Conservation (phyloP, 2,888 invertebrate species). For the Drosophila anomalata region DNA sequence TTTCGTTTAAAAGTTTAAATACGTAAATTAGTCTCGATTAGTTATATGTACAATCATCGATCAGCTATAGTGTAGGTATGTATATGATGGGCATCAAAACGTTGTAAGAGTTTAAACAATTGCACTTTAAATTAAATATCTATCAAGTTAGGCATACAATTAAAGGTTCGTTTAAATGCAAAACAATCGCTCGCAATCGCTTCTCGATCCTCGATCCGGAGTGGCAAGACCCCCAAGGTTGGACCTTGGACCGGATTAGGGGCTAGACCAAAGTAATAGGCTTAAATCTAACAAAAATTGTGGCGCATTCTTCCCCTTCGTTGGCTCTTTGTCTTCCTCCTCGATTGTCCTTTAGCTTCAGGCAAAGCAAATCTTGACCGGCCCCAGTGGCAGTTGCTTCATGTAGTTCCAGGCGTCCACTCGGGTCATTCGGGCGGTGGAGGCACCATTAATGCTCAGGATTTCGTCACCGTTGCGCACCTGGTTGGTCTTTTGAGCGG, state of each 20-base stretch:
- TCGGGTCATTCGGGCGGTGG: conserved; percentile 93
- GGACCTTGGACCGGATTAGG: conserved; percentile 34
- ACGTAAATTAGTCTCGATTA: conserved; percentile 70
- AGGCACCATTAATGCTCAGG: conserved; percentile 91
- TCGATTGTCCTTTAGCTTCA: conserved; percentile 49
- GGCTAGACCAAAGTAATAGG: conserved; percentile 34
- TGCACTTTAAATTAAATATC: conserved; percentile 56
- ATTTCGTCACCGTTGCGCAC: conserved; percentile 95
- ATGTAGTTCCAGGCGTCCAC: conserved; percentile 97
- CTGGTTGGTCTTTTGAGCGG: conserved; percentile 93
- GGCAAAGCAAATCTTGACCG: conserved; percentile 85
- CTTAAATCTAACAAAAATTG: conserved; percentile 66
- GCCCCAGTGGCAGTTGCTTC: conserved; percentile 94
- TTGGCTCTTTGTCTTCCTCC: conserved; percentile 18
- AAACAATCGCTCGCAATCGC: conserved; percentile 56
- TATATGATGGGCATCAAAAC: conserved; percentile 27
- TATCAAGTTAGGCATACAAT: conserved; percentile 50
- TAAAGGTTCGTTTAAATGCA: conserved; percentile 65
- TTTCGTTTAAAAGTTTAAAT: conserved; percentile 57
- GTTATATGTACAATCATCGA: conserved; percentile 58
- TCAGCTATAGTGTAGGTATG: conserved; percentile 9
- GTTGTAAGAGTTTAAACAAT: conserved; percentile 48
- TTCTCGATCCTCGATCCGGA: conserved; percentile 22
- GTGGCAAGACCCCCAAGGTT: conserved; percentile 48
- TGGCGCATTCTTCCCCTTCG: conserved; percentile 62